phyloP scores from a whole-genome alignment of 1,140 invertebrate species.

The Saccostrea echinata region DNA sequence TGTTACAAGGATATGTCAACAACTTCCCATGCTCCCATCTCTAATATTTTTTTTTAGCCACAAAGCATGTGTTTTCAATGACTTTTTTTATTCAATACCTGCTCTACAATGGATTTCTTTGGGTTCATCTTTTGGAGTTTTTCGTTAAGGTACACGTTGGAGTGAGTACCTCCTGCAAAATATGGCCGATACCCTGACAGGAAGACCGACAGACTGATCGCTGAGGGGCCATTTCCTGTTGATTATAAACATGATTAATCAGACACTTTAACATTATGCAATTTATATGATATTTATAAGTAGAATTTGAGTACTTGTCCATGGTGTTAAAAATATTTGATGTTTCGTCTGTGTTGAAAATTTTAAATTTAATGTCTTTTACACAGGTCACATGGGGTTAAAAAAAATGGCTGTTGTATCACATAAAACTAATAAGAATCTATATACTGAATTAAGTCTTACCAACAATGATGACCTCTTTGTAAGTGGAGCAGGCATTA shows the following conservation, averaged over 20 bases:
- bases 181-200: conserved; percentile 91
- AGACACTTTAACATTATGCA: background rate
- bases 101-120: conserved; percentile 80
- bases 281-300: background rate
- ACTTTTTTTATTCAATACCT: conserved; percentile 71
- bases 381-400: no score
- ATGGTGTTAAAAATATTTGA: no score
- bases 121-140: conserved; percentile 79
- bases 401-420: no score
- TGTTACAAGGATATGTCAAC: background rate
- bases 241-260: background rate
- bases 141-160: conserved; percentile 89
- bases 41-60: conserved; percentile 16
- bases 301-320: no score
- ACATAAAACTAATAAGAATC: no score
- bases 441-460: background rate
- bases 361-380: no score
- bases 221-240: conserved; percentile 93
- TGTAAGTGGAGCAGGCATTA: background rate
- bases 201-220: conserved; percentile 91
- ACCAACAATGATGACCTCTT: conserved; percentile 25
- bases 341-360: no score
- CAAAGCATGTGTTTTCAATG: background rate
- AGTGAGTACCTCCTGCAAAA: conserved; percentile 84
- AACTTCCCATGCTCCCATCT: background rate